phyloP scores from a whole-genome alignment of 2,888 invertebrate species.

The Chrysina gloriosa region DNA sequence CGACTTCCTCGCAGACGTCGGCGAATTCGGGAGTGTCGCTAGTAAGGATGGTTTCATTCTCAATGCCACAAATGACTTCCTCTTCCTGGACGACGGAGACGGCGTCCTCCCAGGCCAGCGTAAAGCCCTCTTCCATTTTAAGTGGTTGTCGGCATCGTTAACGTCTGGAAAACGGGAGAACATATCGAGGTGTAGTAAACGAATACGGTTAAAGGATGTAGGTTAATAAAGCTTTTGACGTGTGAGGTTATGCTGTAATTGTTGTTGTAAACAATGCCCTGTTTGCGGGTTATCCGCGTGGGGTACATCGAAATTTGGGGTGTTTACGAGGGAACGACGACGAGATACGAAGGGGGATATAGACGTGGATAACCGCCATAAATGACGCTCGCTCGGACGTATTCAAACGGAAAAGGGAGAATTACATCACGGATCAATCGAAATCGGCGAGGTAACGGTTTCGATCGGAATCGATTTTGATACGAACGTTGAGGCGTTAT shows the following conservation, averaged over 20 bases:
- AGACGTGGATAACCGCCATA: slow-evolving; percentile 53
- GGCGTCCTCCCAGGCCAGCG: slow-evolving; percentile 63
- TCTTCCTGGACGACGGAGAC: slow-evolving; percentile 61
- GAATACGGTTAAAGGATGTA: slow-evolving; percentile 47
- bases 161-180: slow-evolving; percentile 5
- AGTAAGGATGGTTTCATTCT: slow-evolving; percentile 63
- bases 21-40: slow-evolving; percentile 60
- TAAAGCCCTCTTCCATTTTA: slow-evolving; percentile 61
- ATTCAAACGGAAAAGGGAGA: slow-evolving; percentile 54
- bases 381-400: slow-evolving; percentile 56
- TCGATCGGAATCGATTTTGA: not conserved
- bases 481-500: not conserved
- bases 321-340: not conserved
- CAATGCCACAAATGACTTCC: slow-evolving; percentile 69
- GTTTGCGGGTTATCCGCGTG: not conserved
- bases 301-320: not conserved
- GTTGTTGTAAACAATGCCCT: slow-evolving; percentile 65
- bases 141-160: slow-evolving; percentile 21
- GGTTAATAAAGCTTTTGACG: slow-evolving; percentile 62
- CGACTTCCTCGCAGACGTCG: slow-evolving; percentile 65
- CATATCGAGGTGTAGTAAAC: not conserved
- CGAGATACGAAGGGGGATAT: slow-evolving; percentile 9
- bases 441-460: slow-evolving; percentile 30
- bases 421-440: slow-evolving; percentile 57
- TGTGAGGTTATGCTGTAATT: slow-evolving; percentile 65